Evolutionary conservation across 2,113 vertebrate genomes (phyloP), one percentile per base, ranked within the genome.

Genomic region (Xiphophorus hellerii): DNA sequence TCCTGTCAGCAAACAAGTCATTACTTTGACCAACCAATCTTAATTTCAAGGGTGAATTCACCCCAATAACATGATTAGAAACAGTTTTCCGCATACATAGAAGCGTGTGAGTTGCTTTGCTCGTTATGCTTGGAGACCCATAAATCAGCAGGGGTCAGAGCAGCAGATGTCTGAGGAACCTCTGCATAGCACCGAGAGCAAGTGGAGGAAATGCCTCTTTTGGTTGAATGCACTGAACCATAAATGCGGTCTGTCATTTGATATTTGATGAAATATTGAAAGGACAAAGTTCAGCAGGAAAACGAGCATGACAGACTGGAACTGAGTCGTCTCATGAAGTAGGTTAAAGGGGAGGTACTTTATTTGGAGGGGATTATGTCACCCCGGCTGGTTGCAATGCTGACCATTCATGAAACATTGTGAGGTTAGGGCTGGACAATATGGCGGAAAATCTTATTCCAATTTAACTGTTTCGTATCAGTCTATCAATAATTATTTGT

Each of bases 231-330:
- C 71, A 68, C 69, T 82, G 76, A 87, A 72, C 54, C 62, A 72
- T 72, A 88, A 84, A 89, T 89, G 48, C 17, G 31, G 54, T 74
- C 74, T 92, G 88, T 80, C 84, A 84, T 79, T 77, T 90, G 88
- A 87, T 89, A 86, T 87, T 92, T 90, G 42, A 80, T 71, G 61
- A 67, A 87, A 85, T 74, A 66, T 68, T 84, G 73, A 89, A 90
- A 92, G 78, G 84, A 30, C 84, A 86, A 79, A 79, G 87, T 82
- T 85, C 78, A 85, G 48, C 48, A 31, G 44, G 37, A 66, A 28
- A 13, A 44, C 5, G 39, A 54, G 20, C 73, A 48, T 69, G n/a
- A 77, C 15, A 27, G 62, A 66, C 64, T 84, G 77, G 71, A 61
- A 62, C 66, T 20, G 81, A 86, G 66, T 88, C 86, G 67, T 81